Evolutionary conservation across 2,888 invertebrate genomes (phyloP).

Genomic region (Mythimna ferrago): DNA sequence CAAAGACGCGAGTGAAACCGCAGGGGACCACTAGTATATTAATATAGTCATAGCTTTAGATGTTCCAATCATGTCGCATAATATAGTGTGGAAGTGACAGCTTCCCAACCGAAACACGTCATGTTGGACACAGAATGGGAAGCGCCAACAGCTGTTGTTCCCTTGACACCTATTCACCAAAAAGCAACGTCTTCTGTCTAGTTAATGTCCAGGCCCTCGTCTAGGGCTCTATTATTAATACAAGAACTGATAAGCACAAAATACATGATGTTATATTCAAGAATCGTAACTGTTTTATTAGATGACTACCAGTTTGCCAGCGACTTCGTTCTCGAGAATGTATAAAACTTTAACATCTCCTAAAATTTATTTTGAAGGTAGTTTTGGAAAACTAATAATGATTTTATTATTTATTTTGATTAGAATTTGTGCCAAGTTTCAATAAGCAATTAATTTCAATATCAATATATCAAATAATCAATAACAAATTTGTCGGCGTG

Average conservation of each 20-base stretch:
- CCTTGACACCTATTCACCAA: constrained; percentile 22
- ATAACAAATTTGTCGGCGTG: too few relatives aligned
- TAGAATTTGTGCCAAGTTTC: too few relatives aligned
- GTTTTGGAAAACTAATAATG: too few relatives aligned
- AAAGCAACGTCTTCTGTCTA: constrained; percentile 2
- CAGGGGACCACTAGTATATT: constrained; percentile 2
- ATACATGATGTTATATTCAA: background rate
- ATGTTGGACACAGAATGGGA: constrained; percentile 23
- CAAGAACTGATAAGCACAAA: background rate
- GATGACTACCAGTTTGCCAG: too few relatives aligned
- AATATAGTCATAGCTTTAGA: constrained; percentile 26
- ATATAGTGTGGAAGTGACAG: constrained; percentile 55
- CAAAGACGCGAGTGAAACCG: too few relatives aligned
- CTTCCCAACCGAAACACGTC: constrained; percentile 56
- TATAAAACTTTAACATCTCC: too few relatives aligned
- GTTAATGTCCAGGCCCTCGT: background rate
- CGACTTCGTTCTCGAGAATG: too few relatives aligned
- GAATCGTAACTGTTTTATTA: background rate
- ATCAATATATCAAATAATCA: too few relatives aligned
- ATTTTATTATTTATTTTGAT: too few relatives aligned
- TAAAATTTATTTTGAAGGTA: too few relatives aligned
- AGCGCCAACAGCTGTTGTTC: constrained; percentile 17
- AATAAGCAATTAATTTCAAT: too few relatives aligned
- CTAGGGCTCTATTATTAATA: background rate
- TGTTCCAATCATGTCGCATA: constrained; percentile 56